A percentile compares a stretch with the other conserved stretches of the same genome.
phyloP scores from a whole-genome alignment of 2,888 invertebrate genomes.

The Smittia sp. region DNA sequence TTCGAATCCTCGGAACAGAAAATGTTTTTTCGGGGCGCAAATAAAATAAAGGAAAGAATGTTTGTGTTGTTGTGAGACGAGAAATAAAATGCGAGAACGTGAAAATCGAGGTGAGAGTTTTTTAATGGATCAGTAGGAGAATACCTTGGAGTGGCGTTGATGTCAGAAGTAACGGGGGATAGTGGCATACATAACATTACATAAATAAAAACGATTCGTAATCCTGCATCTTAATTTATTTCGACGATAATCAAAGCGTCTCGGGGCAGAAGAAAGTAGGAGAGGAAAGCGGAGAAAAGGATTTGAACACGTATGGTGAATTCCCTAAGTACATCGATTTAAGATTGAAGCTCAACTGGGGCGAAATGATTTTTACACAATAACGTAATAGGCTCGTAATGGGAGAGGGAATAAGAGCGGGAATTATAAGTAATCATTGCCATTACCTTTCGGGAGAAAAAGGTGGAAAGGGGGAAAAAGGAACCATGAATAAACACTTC shows the following conservation, averaged over 20 bases:
- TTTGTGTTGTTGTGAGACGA: neutral
- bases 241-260: conserved; percentile 22
- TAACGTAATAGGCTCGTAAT: conserved; percentile 4
- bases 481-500: conserved; percentile 16
- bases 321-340: conserved; percentile 17
- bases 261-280: neutral
- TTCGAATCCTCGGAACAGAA: conserved; percentile 28
- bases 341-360: conserved; percentile 17
- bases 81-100: conserved; percentile 39
- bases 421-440: conserved; percentile 35
- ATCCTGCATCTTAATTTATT: conserved; percentile 30
- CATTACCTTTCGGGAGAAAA: conserved; percentile 7
- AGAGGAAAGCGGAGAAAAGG: conserved; percentile 2
- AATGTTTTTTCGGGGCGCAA: conserved; percentile 15
- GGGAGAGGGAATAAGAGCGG: neutral
- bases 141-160: neutral
- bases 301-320: conserved; percentile 9
- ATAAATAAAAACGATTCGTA: conserved; percentile 3
- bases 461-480: neutral
- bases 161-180: neutral
- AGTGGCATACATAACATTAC: neutral
- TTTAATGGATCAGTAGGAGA: conserved; percentile 27
- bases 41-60: conserved; percentile 1
- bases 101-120: conserved; percentile 33
- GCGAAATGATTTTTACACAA: conserved; percentile 30